Evolutionary conservation across 2,797 vertebrate species (phyloP), one percentile per base, ranked within the genome.

Genomic region (Acanthurus lineatus): DNA sequence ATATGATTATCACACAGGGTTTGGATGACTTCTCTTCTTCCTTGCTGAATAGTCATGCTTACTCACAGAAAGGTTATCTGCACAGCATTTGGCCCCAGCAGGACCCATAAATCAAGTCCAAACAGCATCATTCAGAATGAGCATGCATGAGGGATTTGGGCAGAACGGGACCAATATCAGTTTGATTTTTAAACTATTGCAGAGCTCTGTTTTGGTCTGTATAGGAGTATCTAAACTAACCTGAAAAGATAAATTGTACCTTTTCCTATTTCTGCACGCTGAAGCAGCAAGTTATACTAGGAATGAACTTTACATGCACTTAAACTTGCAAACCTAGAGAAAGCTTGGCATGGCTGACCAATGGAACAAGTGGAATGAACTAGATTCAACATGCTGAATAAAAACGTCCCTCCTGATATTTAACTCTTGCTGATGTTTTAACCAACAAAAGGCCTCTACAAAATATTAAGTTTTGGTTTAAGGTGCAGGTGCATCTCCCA

Each of bases 61-160:
- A 40, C 63, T 77, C 76, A 66, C 60, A 69, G 66, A 70, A 72
- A 71, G 72, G 72, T 87, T 78, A 75, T 62, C 69, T 54, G 74
- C 71, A 44, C 78, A 73, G 77, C 69, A 65, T 73, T 52, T 2
- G 32, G 17, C 58, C 71, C 59, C 73, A 77, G 65, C 71, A 66
- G 64, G 80, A 53, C 52, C 72, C 72, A 82, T 83, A 79, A 73
- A 89, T 93, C 88, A 86, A 54, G 15, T 44, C 6, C 64, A 69
- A 58, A 56, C 69, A 38, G 8, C 44, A 40, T 73, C 73, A 64
- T 57, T 60, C 65, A 73, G 25, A 71, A 42, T 22, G 40, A 74
- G 62, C 60, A 78, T 86, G 73, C 75, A 80, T 81, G 78, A 82
- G 49, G 40, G 47, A 76, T 69, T 77, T 35, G 14, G 28, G 16